A percentile compares a stretch with the other conserved stretches of the same genome.
Conservation (phyloP, 2,888 invertebrate genomes). For the Trichacis sp. region DNA sequence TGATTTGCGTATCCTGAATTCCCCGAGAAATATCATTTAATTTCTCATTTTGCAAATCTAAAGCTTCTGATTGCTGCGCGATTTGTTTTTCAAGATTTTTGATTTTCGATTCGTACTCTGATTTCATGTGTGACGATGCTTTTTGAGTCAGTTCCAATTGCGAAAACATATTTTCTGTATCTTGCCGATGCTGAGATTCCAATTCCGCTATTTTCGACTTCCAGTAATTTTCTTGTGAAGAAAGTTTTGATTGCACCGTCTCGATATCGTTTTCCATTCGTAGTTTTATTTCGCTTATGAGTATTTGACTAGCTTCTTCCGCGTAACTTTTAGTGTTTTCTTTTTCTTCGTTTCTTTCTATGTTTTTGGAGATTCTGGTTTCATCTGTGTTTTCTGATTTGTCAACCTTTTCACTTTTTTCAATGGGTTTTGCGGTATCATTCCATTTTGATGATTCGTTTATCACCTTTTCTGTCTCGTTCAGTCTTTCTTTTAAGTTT, state of each 20-base stretch:
- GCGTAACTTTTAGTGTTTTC: constrained; percentile 16
- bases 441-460: constrained; percentile 58
- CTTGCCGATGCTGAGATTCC: constrained; percentile 57
- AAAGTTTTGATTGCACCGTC: constrained; percentile 53
- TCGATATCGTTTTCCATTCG: constrained; percentile 51
- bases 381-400: constrained; percentile 37
- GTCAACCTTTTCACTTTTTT: constrained; percentile 23
- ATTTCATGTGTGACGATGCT: constrained; percentile 50
- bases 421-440: constrained; percentile 2
- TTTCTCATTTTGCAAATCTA: constrained; percentile 54
- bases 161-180: constrained; percentile 57
- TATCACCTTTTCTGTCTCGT: constrained; percentile 73
- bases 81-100: constrained; percentile 55
- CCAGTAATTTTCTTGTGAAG: constrained; percentile 61
- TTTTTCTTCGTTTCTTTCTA: constrained; percentile 51
- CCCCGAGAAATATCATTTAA: constrained; percentile 44
- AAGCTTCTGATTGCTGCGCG: constrained; percentile 51
- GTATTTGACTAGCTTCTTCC: constrained; percentile 37
- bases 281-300: constrained; percentile 59
- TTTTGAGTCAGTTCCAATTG: constrained; percentile 59
- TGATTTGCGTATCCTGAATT: constrained; percentile 34
- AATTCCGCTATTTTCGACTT: constrained; percentile 59
- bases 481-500: constrained; percentile 74
- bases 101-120: constrained; percentile 59
- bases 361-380: constrained; percentile 22